Percentiles rank a stretch among this genome's conserved stretches.
Evolutionary conservation across 1,140 invertebrate species (phyloP).

Genomic region (Pseudoatta argentina): DNA sequence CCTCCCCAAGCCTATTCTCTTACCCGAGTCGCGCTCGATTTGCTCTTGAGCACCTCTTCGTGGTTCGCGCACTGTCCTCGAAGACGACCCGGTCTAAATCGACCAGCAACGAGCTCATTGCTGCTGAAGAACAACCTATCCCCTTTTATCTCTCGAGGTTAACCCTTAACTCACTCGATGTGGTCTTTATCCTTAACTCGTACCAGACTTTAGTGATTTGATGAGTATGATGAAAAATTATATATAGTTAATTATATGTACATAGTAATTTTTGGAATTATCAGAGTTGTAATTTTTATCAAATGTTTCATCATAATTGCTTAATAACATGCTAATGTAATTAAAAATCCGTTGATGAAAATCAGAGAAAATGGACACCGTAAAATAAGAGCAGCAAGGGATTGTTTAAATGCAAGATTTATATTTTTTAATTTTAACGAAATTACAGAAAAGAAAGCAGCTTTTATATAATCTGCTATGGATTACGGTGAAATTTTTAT

Average conservation of each 20-base stretch:
- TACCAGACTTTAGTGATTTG: background rate
- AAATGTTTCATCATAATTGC: background rate
- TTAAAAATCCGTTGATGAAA: slow-evolving; percentile 1
- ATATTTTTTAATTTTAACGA: slow-evolving; percentile 7
- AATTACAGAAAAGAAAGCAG: background rate
- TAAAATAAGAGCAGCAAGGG: background rate
- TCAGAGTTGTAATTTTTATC: background rate
- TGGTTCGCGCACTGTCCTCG: slow-evolving; percentile 52
- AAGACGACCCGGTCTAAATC: slow-evolving; percentile 66
- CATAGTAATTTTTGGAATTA: background rate
- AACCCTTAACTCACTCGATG: slow-evolving; percentile 44
- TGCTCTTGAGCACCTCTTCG: slow-evolving; percentile 71
- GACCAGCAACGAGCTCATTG: slow-evolving; percentile 57
- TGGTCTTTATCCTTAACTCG: background rate
- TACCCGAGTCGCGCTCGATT: slow-evolving; percentile 71
- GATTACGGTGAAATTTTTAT: background rate
- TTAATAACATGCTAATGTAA: background rate
- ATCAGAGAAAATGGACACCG: background rate
- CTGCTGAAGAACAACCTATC: background rate
- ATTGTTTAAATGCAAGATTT: background rate
- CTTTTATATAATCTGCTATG: background rate
- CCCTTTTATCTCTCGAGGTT: slow-evolving; percentile 43
- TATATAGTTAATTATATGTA: background rate
- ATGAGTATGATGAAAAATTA: background rate
- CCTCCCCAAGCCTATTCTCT: background rate